Evolutionary conservation across 2,888 invertebrate genomes (phyloP).

Genomic region (Euclidia mi): DNA sequence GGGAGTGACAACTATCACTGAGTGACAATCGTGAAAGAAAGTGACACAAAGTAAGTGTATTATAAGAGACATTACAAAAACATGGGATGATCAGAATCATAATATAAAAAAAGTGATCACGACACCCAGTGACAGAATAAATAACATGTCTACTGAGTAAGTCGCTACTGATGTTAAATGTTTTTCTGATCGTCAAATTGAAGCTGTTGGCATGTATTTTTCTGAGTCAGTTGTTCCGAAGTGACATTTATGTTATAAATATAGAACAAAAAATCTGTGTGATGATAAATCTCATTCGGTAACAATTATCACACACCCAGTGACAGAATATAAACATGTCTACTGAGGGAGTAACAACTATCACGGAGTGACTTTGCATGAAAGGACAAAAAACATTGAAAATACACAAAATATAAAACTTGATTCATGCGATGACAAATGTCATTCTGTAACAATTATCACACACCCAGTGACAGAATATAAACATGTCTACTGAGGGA

Average conservation of each 20-base stretch:
- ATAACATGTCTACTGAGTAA: slow-evolving; percentile 44
- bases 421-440: background rate
- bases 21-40: too few species aligned
- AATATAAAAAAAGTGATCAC: slow-evolving; percentile 51
- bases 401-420: too few species aligned
- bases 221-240: too few species aligned
- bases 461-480: slow-evolving; percentile 12
- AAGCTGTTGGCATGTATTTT: too few species aligned
- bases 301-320: slow-evolving; percentile 46
- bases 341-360: slow-evolving; percentile 9
- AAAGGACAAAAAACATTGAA: too few species aligned
- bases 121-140: slow-evolving; percentile 59
- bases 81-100: slow-evolving; percentile 6
- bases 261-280: background rate
- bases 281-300: slow-evolving; percentile 16
- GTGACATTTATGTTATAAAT: background rate
- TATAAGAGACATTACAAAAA: background rate
- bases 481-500: slow-evolving; percentile 21
- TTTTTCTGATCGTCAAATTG: too few species aligned
- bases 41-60: background rate
- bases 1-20: slow-evolving; percentile 11
- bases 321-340: slow-evolving; percentile 50
- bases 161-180: slow-evolving; percentile 8
- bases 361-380: background rate
- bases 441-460: slow-evolving; percentile 7